Base-by-base conservation (phyloP, 2,797 vertebrate genomes). In the Poecilia wingei region DNA sequence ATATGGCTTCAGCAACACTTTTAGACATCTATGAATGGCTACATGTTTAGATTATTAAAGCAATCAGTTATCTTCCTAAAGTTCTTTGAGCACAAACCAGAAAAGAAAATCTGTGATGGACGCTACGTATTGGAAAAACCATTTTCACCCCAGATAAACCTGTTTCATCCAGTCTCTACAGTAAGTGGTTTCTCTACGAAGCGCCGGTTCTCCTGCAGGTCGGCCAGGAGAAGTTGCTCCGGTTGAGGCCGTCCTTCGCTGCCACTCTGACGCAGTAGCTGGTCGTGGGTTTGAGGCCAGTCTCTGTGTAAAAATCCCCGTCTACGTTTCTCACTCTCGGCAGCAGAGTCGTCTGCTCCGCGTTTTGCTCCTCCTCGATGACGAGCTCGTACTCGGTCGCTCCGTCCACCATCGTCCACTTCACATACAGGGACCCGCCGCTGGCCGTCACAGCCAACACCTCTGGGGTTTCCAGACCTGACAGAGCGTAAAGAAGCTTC, bases 231-330 rank as follows among this genome's bases (percentile, higher is more conserved):
- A 90, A 95, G 64, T 61, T 16, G 47, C 93, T 94, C 74, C 93
- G 85, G 20, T 22, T 71, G 61, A 20, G n/a, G 79, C 53, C 28
- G 76, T 87, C 89, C 76, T 85, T 93, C 76, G 94, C 95, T 51
- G 93, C 90, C 22, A 96, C 46, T 20, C 72, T 83, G 78, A 95
- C 46, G 28, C 93, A 95, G 92, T 96, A 95, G 77, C 36, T 86
- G 45, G 93, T 95, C 55, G 45, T 20, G 28, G 93, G 87, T 51
- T 92, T 85, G 18, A 96, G 94, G 41, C 86, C 82, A 13, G 79
- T 85, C 82, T 93, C 84, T 13, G 33, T 78, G 75, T 89, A 53
- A 71, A 36, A 82, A 59, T 91, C 59, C 0, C 72, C 75, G 41
- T 88, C 79, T 79, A 92, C 53, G 0, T 46, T 86, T 80, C 78